phyloP scores from a whole-genome alignment of 2,888 invertebrate genomes.

The Maniola hyperantus region DNA sequence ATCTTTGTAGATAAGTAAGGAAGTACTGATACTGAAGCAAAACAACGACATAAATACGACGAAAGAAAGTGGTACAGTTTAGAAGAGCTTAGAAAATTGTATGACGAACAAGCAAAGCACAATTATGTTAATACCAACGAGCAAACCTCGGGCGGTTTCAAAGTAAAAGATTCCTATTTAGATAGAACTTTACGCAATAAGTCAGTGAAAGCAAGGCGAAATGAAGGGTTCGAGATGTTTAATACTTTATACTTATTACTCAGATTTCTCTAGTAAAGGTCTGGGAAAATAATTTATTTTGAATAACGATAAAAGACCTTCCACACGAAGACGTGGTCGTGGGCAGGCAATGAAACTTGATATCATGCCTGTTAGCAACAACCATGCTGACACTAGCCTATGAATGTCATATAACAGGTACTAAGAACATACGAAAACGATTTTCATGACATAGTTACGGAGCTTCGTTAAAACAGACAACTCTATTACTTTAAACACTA shows the following conservation, averaged over 20 bases:
- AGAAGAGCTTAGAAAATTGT: constrained; percentile 28
- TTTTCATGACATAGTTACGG: constrained; percentile 8
- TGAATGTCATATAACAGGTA: constrained; percentile 10
- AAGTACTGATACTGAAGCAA: background rate
- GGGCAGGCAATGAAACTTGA: constrained; percentile 31
- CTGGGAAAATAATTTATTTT: constrained; percentile 57
- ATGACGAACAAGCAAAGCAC: constrained; percentile 28
- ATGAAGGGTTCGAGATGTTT: constrained; percentile 62
- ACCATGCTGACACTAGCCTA: constrained; percentile 27
- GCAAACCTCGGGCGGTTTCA: constrained; percentile 37
- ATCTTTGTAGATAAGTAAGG: background rate
- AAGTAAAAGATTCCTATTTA: constrained; percentile 56
- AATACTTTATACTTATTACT: constrained; percentile 64
- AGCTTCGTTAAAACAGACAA: constrained; percentile 2
- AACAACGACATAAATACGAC: constrained; percentile 16
- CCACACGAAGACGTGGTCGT: constrained; percentile 37
- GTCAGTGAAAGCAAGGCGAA: constrained; percentile 67
- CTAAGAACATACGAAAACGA: constrained; percentile 7
- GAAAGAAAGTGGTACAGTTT: constrained; percentile 24
- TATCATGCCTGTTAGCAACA: constrained; percentile 34
- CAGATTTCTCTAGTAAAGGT: constrained; percentile 63
- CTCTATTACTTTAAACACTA: constrained; percentile 3
- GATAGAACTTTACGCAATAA: constrained; percentile 61
- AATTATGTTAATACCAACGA: constrained; percentile 33
- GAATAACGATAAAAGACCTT: constrained; percentile 40